Evolutionary conservation across 2,888 invertebrate genomes (phyloP).

Genomic region (Synergus itoensis): DNA sequence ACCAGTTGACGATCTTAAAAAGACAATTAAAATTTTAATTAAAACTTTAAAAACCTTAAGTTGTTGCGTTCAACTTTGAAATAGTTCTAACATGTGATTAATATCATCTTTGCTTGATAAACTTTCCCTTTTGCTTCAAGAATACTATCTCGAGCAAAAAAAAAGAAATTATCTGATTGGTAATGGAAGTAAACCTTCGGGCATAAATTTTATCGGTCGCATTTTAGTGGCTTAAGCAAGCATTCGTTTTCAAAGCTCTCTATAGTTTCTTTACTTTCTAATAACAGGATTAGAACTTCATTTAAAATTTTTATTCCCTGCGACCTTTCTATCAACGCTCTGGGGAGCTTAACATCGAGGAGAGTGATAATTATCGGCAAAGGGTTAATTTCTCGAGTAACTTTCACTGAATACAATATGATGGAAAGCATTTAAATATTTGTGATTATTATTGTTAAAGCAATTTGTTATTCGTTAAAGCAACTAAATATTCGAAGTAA

Average conservation of each 20-base stretch:
- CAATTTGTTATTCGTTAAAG: no score
- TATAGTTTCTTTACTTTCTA: conserved; percentile 27
- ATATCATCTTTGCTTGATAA: neutral
- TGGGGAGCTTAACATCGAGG: neutral
- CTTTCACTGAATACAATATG: conserved; percentile 16
- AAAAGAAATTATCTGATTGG: neutral
- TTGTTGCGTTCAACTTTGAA: no score
- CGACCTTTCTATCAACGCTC: conserved; percentile 25
- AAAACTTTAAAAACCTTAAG: no score
- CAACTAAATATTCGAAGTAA: no score
- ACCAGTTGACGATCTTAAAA: neutral
- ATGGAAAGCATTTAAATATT: neutral
- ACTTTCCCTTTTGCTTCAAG: conserved; percentile 13
- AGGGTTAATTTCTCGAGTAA: conserved; percentile 12
- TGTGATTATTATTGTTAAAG: no score
- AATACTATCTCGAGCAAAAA: neutral
- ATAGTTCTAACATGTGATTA: neutral
- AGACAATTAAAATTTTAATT: no score
- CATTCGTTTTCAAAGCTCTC: conserved; percentile 12
- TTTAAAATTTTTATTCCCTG: neutral
- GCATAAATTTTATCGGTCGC: conserved; percentile 1
- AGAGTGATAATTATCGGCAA: conserved; percentile 23
- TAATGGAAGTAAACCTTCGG: conserved; percentile 10
- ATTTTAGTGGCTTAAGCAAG: conserved; percentile 13
- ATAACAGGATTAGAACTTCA: neutral